A percentile compares a stretch with the other conserved stretches of the same genome.
phyloP scores from a whole-genome alignment of 2,888 invertebrate genomes.

The Scrobipalpa costella region DNA sequence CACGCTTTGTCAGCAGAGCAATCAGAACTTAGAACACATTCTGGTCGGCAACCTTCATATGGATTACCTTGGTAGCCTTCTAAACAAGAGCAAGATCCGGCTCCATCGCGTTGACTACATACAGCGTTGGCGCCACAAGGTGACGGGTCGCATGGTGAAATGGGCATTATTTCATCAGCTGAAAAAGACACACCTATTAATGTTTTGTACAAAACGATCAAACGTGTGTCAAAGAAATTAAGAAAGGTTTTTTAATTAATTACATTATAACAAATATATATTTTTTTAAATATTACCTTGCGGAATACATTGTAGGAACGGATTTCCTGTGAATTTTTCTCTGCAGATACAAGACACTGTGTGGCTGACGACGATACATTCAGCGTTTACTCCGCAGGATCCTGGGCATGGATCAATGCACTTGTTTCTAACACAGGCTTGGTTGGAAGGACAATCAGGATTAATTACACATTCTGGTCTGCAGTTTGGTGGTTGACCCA shows the following conservation, averaged over 20 bases:
- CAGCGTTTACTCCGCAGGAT: constrained; percentile 89
- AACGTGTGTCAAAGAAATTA: no score
- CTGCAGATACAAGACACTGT: constrained; percentile 91
- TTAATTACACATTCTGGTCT: constrained; percentile 92
- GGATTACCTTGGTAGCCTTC: constrained; percentile 92
- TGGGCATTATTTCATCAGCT: constrained; percentile 79
- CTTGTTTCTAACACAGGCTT: constrained; percentile 90
- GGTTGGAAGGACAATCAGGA: constrained; percentile 88
- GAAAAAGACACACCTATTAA: constrained; percentile 42
- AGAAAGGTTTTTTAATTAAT: background rate
- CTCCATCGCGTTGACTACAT: constrained; percentile 88
- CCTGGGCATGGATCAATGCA: constrained; percentile 92
- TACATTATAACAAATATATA: constrained; percentile 1
- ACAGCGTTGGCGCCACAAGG: constrained; percentile 93
- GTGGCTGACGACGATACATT: constrained; percentile 89
- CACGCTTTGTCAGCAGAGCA: constrained; percentile 92
- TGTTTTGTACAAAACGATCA: constrained; percentile 11
- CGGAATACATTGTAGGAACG: constrained; percentile 88
- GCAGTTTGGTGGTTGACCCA: constrained; percentile 90
- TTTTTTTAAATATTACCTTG: constrained; percentile 64
- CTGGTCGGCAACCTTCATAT: constrained; percentile 92
- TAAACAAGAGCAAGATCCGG: constrained; percentile 90
- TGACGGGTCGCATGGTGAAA: constrained; percentile 88
- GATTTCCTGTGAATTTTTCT: constrained; percentile 89
- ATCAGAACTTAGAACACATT: constrained; percentile 92